A percentile compares a stretch with the other conserved stretches of the same genome.
Evolutionary conservation across 1,140 invertebrate genomes (phyloP).

Genomic region (Papilio helenus): DNA sequence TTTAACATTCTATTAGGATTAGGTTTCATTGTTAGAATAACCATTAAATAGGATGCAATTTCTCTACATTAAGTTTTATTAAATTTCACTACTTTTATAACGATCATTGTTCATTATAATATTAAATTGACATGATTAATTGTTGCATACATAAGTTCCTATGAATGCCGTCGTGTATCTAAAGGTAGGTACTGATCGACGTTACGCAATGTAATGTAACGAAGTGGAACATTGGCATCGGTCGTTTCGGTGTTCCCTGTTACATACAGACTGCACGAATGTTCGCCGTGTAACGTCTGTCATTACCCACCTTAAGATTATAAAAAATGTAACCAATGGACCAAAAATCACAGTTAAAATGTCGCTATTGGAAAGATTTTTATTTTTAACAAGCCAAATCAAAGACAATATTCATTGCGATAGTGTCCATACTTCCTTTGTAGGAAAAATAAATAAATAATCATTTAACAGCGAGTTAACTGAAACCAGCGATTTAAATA

Average conservation of each 20-base stretch:
- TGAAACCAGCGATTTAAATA: background rate
- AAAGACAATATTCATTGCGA: background rate
- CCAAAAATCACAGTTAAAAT: slow-evolving; percentile 30
- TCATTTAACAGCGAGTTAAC: background rate
- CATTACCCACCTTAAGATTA: background rate
- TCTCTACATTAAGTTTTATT: slow-evolving; percentile 1
- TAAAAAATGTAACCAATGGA: slow-evolving; percentile 28
- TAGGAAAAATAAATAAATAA: background rate
- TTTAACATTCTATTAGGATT: slow-evolving; percentile 22
- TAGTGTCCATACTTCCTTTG: background rate
- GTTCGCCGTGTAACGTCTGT: no score
- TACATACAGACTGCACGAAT: no score
- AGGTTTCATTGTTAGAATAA: background rate
- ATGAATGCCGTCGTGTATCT: slow-evolving; percentile 9
- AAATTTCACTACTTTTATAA: slow-evolving; percentile 21
- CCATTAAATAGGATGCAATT: background rate
- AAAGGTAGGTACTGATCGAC: no score
- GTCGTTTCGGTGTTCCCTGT: no score
- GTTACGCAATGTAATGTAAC: no score
- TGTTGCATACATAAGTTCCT: slow-evolving; percentile 44
- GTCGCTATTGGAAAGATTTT: background rate
- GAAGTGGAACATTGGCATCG: no score
- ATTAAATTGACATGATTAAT: slow-evolving; percentile 68
- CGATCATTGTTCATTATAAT: slow-evolving; percentile 44
- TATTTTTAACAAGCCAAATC: background rate